Evolutionary conservation across 2,113 vertebrate genomes (phyloP).

Genomic region (Oreotrochilus melanogaster): DNA sequence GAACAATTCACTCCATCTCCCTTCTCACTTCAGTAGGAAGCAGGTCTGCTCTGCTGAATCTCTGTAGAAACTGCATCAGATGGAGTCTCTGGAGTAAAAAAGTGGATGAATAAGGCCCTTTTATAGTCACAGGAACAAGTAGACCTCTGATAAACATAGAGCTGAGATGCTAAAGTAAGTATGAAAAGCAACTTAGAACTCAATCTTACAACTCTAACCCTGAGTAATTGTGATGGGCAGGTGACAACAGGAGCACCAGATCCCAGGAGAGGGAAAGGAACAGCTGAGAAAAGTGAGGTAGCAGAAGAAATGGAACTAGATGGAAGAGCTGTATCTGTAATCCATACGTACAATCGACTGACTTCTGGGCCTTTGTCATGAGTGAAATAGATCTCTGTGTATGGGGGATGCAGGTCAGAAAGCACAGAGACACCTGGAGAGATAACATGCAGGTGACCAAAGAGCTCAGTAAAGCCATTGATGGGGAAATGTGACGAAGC

Average conservation of each 20-base stretch:
- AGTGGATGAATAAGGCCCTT: background rate
- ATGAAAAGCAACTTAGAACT: background rate
- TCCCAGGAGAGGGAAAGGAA: background rate
- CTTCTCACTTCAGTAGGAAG: background rate
- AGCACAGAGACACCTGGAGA: background rate
- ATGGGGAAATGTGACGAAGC: background rate
- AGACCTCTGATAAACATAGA: background rate
- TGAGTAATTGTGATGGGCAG: background rate
- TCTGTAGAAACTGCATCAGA: background rate
- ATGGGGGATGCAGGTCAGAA: background rate
- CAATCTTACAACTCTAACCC: background rate
- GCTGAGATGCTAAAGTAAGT: background rate
- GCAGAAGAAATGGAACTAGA: background rate
- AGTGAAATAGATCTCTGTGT: background rate
- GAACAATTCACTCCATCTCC: background rate
- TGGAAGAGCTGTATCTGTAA: background rate
- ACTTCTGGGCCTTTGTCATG: background rate
- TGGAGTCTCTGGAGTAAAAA: background rate
- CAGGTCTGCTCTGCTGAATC: background rate
- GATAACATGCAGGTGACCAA: background rate
- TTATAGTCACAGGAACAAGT: background rate
- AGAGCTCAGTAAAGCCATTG: background rate
- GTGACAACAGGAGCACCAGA: background rate
- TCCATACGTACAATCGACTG: background rate
- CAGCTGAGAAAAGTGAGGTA: background rate